These are phyloP conservation scores for Callaeas wilsoni DNA, from an alignment of 2,113 vertebrate species.

Conservation along the genomic window DNA sequence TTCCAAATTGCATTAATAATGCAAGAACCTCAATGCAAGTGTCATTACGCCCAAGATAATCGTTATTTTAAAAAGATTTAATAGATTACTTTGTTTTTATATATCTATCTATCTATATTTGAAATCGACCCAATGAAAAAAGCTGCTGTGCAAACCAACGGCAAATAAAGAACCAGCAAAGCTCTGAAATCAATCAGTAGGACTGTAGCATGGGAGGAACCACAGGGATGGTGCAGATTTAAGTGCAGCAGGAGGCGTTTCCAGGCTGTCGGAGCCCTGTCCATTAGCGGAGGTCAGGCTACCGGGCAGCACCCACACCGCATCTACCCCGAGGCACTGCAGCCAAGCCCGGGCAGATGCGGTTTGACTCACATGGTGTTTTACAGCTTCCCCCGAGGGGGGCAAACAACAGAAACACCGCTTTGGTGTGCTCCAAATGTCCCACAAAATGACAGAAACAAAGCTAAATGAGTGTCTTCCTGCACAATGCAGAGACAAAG, in stretches of 20 bases:
- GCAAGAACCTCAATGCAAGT: background rate
- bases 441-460: background rate
- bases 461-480: background rate
- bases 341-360: background rate
- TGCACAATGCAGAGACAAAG: background rate
- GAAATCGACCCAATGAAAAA: background rate
- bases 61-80: background rate
- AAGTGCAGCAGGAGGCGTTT: background rate
- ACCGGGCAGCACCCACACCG: background rate
- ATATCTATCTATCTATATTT: background rate
- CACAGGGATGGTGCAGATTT: background rate
- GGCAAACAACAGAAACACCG: background rate
- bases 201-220: accelerated
- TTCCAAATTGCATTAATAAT: constrained; percentile 4
- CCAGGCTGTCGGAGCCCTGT: background rate
- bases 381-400: background rate
- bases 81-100: background rate
- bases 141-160: background rate
- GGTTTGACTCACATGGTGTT: background rate
- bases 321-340: background rate
- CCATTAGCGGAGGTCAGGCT: background rate
- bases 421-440: background rate
- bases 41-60: background rate
- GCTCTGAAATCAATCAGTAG: background rate
- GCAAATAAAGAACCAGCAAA: background rate